Percentiles rank a stretch among this genome's conserved stretches.
These are phyloP conservation scores for Drosophila mulleri DNA, from an alignment of 2,888 invertebrate species.

Conservation along the genomic window DNA sequence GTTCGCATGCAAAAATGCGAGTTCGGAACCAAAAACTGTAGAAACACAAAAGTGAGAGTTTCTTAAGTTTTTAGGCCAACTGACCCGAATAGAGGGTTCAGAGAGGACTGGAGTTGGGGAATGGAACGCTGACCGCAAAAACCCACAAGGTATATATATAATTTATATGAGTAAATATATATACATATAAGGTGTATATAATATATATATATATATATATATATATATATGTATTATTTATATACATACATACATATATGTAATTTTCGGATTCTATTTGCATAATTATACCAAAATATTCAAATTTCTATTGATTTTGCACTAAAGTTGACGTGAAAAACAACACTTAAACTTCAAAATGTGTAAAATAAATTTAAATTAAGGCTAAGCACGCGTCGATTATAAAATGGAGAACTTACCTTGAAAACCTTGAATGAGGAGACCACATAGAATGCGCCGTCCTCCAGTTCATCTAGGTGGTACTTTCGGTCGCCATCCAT, in stretches of 20 bases:
- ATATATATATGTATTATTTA: neutral
- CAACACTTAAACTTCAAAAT: constrained; percentile 66
- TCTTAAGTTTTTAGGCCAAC: constrained; percentile 69
- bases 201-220: constrained; percentile 43
- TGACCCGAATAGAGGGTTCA: constrained; percentile 54
- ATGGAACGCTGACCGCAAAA: constrained; percentile 69
- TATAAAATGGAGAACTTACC: constrained; percentile 86
- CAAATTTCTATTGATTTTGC: constrained; percentile 84
- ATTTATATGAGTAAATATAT: constrained; percentile 27
- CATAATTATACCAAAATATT: constrained; percentile 79
- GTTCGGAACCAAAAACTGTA: constrained; percentile 36
- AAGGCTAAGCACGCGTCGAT: constrained; percentile 9
- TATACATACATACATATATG: neutral
- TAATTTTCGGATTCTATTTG: constrained; percentile 28
- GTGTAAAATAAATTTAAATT: constrained; percentile 6
- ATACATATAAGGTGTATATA: constrained; percentile 51
- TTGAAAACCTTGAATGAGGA: constrained; percentile 96
- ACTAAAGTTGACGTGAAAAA: constrained; percentile 69
- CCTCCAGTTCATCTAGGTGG: constrained; percentile 93
- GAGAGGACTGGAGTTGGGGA: constrained; percentile 25
- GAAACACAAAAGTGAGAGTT: constrained; percentile 51
- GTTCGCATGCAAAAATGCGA: constrained; percentile 70
- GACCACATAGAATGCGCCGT: constrained; percentile 96
- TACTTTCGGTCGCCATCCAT: constrained; percentile 95
- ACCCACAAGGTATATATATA: constrained; percentile 53